phyloP scores from a whole-genome alignment of 2,888 invertebrate genomes.

The Eupithecia centaureata region DNA sequence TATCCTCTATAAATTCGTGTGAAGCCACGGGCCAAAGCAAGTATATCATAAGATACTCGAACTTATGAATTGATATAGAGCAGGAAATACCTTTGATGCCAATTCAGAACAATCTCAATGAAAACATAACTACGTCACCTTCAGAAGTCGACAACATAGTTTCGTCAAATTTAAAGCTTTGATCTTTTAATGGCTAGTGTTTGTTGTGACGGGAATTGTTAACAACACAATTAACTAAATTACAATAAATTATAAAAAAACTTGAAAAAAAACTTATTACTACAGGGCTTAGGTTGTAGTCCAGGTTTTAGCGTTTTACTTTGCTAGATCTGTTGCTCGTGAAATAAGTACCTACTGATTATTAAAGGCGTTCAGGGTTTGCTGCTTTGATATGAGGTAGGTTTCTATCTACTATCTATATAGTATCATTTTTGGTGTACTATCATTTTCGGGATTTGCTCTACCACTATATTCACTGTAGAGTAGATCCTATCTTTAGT shows the following conservation, averaged over 20 bases:
- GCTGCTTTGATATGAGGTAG: background rate
- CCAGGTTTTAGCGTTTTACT: background rate
- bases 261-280: background rate
- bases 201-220: slow-evolving; percentile 26
- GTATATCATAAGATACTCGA: slow-evolving; percentile 46
- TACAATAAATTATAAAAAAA: background rate
- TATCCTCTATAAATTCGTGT: too few relatives aligned
- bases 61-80: slow-evolving; percentile 67
- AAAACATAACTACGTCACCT: slow-evolving; percentile 72
- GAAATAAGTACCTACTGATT: background rate
- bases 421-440: too few relatives aligned
- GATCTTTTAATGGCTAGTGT: slow-evolving; percentile 25
- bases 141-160: slow-evolving; percentile 56
- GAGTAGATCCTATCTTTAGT: too few relatives aligned
- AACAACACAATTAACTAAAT: slow-evolving; percentile 10
- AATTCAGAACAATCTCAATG: slow-evolving; percentile 71
- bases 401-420: too few relatives aligned
- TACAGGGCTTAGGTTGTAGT: background rate
- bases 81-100: slow-evolving; percentile 79
- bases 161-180: slow-evolving; percentile 33
- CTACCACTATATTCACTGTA: too few relatives aligned
- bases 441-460: too few relatives aligned
- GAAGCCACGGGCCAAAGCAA: too few relatives aligned
- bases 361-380: background rate
- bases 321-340: background rate